A percentile compares a stretch with the other conserved stretches of the same genome.
Conservation (phyloP, 2,888 invertebrate genomes). For the Sinohyriopsis cumingii region DNA sequence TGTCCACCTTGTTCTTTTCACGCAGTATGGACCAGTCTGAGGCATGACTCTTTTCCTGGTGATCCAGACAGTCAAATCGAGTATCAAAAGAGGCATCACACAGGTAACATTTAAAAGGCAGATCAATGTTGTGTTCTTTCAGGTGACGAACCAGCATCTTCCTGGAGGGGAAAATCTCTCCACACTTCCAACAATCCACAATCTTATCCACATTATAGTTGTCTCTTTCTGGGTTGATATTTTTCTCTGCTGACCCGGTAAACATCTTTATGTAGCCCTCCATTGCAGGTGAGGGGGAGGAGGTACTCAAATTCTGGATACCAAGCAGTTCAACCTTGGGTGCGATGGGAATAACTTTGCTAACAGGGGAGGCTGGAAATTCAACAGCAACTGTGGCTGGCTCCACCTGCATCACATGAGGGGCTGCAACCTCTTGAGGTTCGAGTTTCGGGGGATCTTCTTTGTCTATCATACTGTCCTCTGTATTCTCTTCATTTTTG, state of each 20-base stretch:
- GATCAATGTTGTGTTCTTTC: constrained; percentile 73
- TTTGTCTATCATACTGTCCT: no score
- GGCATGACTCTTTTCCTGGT: constrained; percentile 83
- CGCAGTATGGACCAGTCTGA: constrained; percentile 87
- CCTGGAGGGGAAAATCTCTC: constrained; percentile 55
- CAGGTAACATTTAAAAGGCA: constrained; percentile 89
- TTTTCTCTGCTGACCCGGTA: constrained; percentile 45
- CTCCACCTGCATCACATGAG: no score
- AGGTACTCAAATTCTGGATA: no score
- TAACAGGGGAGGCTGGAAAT: no score
- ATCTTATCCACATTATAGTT: constrained; percentile 70
- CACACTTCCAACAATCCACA: constrained; percentile 67
- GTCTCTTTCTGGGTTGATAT: constrained; percentile 66
- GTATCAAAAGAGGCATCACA: constrained; percentile 90
- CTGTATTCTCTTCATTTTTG: no score
- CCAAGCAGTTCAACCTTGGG: no score
- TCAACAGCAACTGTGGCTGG: no score
- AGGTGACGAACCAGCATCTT: constrained; percentile 66
- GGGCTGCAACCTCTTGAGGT: no score
- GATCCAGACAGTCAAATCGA: constrained; percentile 85
- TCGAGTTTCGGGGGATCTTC: no score
- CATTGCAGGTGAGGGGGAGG: not conserved
- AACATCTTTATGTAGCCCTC: constrained; percentile 21
- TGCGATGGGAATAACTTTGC: no score
- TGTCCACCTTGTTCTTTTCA: constrained; percentile 67